Evolutionary conservation across 2,113 vertebrate genomes (phyloP), one percentile per base, ranked within the genome.

Genomic region (Bos taurus): DNA sequence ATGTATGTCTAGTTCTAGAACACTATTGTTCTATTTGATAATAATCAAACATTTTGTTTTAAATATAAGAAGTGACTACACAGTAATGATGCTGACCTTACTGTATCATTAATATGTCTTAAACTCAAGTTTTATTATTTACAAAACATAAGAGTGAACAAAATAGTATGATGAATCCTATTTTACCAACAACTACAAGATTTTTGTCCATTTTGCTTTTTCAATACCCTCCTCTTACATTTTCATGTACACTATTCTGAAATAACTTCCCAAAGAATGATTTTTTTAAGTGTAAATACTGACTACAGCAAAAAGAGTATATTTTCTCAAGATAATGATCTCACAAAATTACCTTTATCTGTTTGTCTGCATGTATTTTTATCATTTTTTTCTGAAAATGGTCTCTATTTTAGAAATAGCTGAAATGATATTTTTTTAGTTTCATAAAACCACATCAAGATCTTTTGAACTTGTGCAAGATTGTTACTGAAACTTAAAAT

Each of bases 401-500:
- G 2, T 52, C 14, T 84, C 7, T 93, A 74, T 30, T 96, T 97
- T 92, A 95, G 43, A 94, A 84, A 52, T 77, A 88, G 26, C 19
- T 86, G 4, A 52, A 67, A 78, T 90, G 71, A 50, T 87, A 50
- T 7, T 16, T 9, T 43, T 90, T 83, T 88, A 48, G 30, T 40
- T 67, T 80, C 77, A 56, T 19, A 97, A 23, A 95, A 74, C 9
- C 19, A 90, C 36, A 43, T 15, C n/a, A 88, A 87, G 33, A 14
- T 54, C 80, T 95, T 94, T 89, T 80, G 28, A 97, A 94, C 5
- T 33, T 83, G 4, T 89, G 2, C 62, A 96, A 56, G 19, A 64
- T 59, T 94, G 4, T 48, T 28, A 96, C 40, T 56, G 19, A 90
- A 94, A 88, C 84, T 74, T 84, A 93, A 96, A 88, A 40, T 94